phyloP scores from a whole-genome alignment of 2,888 invertebrate species.

The Sarcophaga subvicina region DNA sequence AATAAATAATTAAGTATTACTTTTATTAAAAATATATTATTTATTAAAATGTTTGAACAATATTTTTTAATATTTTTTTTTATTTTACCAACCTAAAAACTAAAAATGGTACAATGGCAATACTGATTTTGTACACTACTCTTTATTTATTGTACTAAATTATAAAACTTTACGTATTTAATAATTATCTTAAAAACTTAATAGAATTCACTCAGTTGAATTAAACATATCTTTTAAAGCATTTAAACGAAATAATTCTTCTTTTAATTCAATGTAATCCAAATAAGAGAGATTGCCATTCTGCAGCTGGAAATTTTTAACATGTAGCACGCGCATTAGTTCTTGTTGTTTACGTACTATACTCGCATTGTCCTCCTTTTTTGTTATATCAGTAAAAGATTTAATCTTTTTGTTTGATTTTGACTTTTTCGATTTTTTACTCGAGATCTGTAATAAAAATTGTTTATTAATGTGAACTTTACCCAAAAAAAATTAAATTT shows the following conservation, averaged over 20 bases:
- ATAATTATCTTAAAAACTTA: neutral
- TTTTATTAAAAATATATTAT: too few relatives aligned
- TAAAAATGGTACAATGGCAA: too few relatives aligned
- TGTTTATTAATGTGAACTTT: neutral
- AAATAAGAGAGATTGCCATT: conserved; percentile 75
- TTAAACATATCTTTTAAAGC: conserved; percentile 72
- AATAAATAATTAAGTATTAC: too few relatives aligned
- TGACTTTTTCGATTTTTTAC: conserved; percentile 58
- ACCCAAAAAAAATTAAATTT: neutral
- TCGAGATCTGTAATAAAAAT: conserved; percentile 40
- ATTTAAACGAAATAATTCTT: conserved; percentile 74
- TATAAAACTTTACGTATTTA: neutral
- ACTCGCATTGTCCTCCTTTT: conserved; percentile 52
- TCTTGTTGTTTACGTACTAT: conserved; percentile 74
- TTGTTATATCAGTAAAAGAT: conserved; percentile 30
- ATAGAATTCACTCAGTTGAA: conserved; percentile 15
- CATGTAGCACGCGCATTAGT: conserved; percentile 73
- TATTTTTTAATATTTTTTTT: too few relatives aligned
- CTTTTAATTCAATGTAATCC: conserved; percentile 75
- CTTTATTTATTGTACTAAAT: neutral
- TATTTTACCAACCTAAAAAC: too few relatives aligned
- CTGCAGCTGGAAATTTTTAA: conserved; percentile 74
- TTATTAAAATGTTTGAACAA: too few relatives aligned
- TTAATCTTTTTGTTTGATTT: conserved; percentile 56
- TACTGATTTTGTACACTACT: too few relatives aligned